A percentile compares a stretch with the other conserved stretches of the same genome.
Evolutionary conservation across 2,797 vertebrate genomes (phyloP).

Genomic region (Iguana delicatissima): DNA sequence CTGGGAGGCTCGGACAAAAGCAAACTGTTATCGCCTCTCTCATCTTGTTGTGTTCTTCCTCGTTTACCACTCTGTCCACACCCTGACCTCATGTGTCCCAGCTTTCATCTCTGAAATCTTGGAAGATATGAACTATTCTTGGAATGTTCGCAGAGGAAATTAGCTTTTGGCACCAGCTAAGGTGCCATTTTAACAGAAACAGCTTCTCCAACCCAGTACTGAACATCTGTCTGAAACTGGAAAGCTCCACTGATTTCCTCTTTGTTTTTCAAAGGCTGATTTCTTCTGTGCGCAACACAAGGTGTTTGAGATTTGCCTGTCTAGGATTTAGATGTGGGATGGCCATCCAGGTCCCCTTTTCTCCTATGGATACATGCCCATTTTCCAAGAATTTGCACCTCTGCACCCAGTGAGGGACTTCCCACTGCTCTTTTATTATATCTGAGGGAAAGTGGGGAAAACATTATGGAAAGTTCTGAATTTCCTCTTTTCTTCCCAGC

Average conservation of each 20-base stretch:
- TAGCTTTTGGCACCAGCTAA: too few species aligned
- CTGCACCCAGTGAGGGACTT: too few species aligned
- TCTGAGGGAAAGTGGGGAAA: neutral
- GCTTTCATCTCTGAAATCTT: too few species aligned
- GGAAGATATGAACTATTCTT: too few species aligned
- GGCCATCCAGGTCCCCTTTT: neutral
- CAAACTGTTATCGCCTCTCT: too few species aligned
- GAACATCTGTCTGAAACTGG: neutral
- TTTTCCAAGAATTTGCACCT: neutral
- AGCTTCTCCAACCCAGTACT: neutral
- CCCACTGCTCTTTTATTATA: neutral
- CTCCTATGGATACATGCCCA: neutral
- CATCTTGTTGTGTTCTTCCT: too few species aligned
- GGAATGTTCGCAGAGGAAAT: neutral
- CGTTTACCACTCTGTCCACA: too few species aligned
- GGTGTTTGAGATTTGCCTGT: neutral
- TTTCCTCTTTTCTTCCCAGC: constrained; percentile 45
- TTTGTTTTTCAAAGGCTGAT: neutral
- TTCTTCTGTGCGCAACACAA: neutral
- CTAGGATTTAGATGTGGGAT: neutral
- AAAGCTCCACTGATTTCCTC: neutral
- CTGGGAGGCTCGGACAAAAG: too few species aligned
- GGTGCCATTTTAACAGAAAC: too few species aligned
- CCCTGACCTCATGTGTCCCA: too few species aligned
- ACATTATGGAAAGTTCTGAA: neutral